phyloP scores from a whole-genome alignment of 2,888 invertebrate species.

The Shargacucullia verbasci region DNA sequence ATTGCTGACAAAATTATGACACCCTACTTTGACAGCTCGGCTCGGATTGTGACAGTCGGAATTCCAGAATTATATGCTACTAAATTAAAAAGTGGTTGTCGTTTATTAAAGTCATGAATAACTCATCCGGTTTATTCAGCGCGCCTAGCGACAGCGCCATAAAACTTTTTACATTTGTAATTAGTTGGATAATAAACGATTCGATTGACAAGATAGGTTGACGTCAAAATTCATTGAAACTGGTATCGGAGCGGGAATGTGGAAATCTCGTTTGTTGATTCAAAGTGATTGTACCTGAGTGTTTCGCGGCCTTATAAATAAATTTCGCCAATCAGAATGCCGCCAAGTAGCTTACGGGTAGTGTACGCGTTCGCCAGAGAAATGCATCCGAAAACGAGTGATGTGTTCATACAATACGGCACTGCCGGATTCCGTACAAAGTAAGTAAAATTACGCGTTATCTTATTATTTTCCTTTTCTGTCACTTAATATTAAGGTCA shows the following conservation, averaged over 20 bases:
- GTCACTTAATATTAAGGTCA: constrained; percentile 59
- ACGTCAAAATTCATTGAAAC: constrained; percentile 56
- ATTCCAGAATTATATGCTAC: constrained; percentile 18
- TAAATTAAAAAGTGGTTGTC: constrained; percentile 31
- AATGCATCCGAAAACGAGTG: constrained; percentile 92
- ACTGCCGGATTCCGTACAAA: constrained; percentile 96
- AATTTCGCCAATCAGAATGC: constrained; percentile 83
- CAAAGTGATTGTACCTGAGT: constrained; percentile 83
- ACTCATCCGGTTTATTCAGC: constrained; percentile 1
- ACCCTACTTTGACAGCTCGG: constrained; percentile 39
- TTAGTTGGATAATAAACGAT: constrained; percentile 44
- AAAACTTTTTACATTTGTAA: constrained; percentile 18
- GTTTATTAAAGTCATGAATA: no score
- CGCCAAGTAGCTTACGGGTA: constrained; percentile 90
- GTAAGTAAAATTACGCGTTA: constrained; percentile 85
- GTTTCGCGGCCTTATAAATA: constrained; percentile 83
- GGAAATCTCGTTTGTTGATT: constrained; percentile 85
- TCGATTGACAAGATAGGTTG: constrained; percentile 59
- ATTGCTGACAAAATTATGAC: neutral
- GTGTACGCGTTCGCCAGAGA: constrained; percentile 94
- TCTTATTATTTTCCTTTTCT: constrained; percentile 53
- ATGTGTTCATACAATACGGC: constrained; percentile 93
- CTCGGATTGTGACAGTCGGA: neutral
- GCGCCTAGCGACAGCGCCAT: constrained; percentile 25
- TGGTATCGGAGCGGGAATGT: constrained; percentile 83